phyloP scores from a whole-genome alignment of 2,888 invertebrate genomes.

The Yponomeuta cagnagella region DNA sequence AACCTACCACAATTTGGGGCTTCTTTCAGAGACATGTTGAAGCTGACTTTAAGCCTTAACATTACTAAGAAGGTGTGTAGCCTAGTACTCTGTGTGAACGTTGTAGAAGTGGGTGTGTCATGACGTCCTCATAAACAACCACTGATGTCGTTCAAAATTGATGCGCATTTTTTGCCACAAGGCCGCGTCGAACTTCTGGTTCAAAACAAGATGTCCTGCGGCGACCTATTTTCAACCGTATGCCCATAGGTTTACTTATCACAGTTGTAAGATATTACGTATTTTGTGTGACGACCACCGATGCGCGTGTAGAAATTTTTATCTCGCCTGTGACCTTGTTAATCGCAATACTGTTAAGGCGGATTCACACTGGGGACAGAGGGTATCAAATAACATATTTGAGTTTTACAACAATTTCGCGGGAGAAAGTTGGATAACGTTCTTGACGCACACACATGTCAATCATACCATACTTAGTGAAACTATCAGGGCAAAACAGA shows the following conservation, averaged over 20 bases:
- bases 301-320: slow-evolving; percentile 11
- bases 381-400: background rate
- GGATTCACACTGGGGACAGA: background rate
- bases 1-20: background rate
- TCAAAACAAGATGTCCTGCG: slow-evolving; percentile 31
- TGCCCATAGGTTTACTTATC: slow-evolving; percentile 17
- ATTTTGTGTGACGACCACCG: background rate
- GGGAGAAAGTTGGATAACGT: background rate
- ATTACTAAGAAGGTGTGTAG: background rate
- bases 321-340: slow-evolving; percentile 10
- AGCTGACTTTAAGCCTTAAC: too few species aligned
- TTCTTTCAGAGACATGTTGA: background rate
- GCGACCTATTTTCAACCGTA: slow-evolving; percentile 50
- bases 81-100: background rate
- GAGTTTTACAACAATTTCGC: background rate
- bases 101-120: slow-evolving; percentile 63
- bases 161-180: slow-evolving; percentile 63
- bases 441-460: background rate
- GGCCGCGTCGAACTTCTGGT: slow-evolving; percentile 44
- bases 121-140: slow-evolving; percentile 22
- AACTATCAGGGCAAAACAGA: background rate
- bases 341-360: slow-evolving; percentile 5
- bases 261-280: slow-evolving; percentile 4
- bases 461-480: background rate
- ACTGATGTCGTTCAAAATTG: slow-evolving; percentile 24